Evolutionary conservation across 92 coral and sea anemone species (phyloP).

Genomic region (Parazoanthus swiftii): DNA sequence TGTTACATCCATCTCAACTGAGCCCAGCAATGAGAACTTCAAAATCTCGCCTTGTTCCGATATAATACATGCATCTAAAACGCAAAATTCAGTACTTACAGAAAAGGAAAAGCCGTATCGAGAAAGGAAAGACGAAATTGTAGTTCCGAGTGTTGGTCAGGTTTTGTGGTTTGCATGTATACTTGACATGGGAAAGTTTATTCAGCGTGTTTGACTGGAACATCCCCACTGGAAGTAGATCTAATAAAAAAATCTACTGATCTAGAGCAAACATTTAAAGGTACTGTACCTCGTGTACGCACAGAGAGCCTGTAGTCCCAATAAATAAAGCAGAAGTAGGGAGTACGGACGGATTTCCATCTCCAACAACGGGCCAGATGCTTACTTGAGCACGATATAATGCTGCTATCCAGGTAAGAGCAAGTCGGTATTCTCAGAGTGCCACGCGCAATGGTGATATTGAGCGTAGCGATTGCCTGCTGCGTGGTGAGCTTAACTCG

Average conservation of each 20-base stretch:
- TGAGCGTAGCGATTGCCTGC: background rate
- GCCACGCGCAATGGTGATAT: background rate
- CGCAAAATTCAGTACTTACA: background rate
- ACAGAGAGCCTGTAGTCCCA: slow-evolving; percentile 4
- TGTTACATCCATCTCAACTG: background rate
- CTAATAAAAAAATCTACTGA: background rate
- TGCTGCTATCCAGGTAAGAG: background rate
- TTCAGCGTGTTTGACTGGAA: background rate
- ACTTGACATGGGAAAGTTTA: background rate
- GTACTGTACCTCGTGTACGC: slow-evolving; percentile 33
- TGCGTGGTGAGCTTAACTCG: background rate
- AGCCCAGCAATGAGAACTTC: background rate
- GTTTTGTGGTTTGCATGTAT: background rate
- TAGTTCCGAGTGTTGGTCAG: slow-evolving; percentile 7
- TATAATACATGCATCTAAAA: background rate
- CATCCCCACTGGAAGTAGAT: background rate
- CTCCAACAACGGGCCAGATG: background rate
- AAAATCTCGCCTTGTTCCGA: background rate
- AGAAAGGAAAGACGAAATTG: background rate
- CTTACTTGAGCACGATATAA: background rate
- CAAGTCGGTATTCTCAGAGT: background rate
- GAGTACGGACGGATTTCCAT: background rate
- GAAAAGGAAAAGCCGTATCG: background rate
- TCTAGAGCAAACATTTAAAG: slow-evolving; percentile 1
- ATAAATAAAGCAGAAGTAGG: slow-evolving; percentile 8